Conservation (phyloP, 1,140 invertebrate genomes). For the Vollenhovia emeryi region DNA sequence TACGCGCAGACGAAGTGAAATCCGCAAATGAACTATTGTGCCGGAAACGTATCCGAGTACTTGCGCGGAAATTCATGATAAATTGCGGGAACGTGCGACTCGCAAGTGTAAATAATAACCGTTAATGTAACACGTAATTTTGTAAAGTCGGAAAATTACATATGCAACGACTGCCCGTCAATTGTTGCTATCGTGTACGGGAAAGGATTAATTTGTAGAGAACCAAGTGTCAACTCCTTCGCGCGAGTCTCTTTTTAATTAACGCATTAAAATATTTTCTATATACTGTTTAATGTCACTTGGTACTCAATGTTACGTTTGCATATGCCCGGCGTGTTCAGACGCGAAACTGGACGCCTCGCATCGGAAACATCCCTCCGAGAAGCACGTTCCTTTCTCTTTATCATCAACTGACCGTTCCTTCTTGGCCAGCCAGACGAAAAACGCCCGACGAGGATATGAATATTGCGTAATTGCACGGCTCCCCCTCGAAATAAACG, state of each 20-base stretch:
- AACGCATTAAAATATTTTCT: not conserved
- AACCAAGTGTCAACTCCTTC: not conserved
- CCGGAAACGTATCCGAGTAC: conserved; percentile 35
- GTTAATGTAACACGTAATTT: conserved; percentile 3
- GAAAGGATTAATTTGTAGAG: not conserved
- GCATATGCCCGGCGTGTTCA: not conserved
- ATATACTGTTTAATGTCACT: not conserved
- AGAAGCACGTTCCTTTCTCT: conserved; percentile 46
- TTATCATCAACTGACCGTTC: not conserved
- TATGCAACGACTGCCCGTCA: not conserved
- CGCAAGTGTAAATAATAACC: not conserved
- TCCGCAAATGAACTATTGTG: conserved; percentile 54
- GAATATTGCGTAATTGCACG: conserved; percentile 64
- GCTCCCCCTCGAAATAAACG: conserved; percentile 57
- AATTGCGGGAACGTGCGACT: not conserved
- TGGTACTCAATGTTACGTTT: not conserved
- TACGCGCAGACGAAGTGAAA: conserved; percentile 1
- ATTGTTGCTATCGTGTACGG: not conserved
- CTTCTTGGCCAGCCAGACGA: conserved; percentile 43
- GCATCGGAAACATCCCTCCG: not conserved
- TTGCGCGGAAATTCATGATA: conserved; percentile 6
- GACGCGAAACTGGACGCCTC: not conserved
- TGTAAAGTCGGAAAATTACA: not conserved
- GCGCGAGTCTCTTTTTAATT: not conserved
- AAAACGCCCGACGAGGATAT: conserved; percentile 45